A percentile compares a stretch with the other conserved stretches of the same genome.
Conservation (phyloP, 2,888 invertebrate genomes). For the Rapana venosa region DNA sequence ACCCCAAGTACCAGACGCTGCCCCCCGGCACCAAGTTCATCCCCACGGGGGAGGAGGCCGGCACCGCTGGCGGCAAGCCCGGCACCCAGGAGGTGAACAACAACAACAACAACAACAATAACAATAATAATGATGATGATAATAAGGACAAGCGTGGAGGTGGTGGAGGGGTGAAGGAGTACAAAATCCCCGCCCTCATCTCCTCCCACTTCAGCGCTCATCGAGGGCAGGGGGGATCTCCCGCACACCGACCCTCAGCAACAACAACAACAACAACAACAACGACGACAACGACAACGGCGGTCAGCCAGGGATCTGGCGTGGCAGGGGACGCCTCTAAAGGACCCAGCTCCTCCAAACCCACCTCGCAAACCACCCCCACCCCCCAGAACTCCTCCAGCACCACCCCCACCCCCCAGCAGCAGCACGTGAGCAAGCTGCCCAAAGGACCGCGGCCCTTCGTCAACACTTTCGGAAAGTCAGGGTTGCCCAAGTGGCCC, state of each 20-base stretch:
- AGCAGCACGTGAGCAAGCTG: constrained; percentile 32
- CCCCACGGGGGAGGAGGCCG: constrained; percentile 37
- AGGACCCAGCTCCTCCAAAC: not conserved
- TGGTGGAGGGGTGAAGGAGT: constrained; percentile 17
- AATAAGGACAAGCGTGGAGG: not conserved
- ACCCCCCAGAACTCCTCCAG: not conserved
- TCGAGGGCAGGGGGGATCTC: constrained; percentile 7
- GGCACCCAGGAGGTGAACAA: constrained; percentile 9
- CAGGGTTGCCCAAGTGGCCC: constrained; percentile 47
- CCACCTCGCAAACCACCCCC: not conserved
- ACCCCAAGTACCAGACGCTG: constrained; percentile 94
- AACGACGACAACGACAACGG: not conserved
- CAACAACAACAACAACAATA: not conserved
- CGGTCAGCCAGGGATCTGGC: not conserved
- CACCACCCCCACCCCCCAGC: constrained; percentile 27
- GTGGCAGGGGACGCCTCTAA: not conserved
- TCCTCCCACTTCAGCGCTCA: constrained; percentile 37
- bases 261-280: no score
- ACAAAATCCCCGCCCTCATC: constrained; percentile 39
- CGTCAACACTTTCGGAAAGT: constrained; percentile 69
- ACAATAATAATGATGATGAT: not conserved
- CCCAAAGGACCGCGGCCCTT: constrained; percentile 68
- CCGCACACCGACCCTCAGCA: not conserved
- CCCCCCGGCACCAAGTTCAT: constrained; percentile 91
- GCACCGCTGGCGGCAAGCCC: not conserved